These are phyloP conservation scores for Oryzias javanicus DNA, from an alignment of 2,113 vertebrate genomes.

Conservation along the genomic window DNA sequence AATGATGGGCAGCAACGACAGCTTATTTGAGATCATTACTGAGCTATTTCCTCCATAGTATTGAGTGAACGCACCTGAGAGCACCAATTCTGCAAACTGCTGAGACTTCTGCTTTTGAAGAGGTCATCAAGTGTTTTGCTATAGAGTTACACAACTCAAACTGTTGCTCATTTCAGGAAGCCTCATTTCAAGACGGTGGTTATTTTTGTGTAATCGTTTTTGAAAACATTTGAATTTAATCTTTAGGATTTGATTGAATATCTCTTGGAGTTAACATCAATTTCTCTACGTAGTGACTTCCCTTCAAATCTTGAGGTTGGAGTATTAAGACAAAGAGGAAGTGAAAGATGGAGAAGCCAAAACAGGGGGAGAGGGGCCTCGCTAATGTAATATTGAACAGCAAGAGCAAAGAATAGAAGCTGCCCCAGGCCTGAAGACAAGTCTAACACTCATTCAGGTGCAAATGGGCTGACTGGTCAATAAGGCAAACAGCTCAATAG, in stretches of 20 bases:
- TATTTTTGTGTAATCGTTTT: too few relatives aligned
- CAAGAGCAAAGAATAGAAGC: conserved; percentile 55
- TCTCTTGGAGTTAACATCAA: too few relatives aligned
- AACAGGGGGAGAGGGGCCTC: conserved; percentile 37
- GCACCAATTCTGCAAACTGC: background rate
- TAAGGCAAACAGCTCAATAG: conserved; percentile 70
- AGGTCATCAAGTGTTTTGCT: background rate
- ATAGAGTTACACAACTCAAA: too few relatives aligned
- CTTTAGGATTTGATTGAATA: too few relatives aligned
- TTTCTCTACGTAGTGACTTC: too few relatives aligned
- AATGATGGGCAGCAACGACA: background rate
- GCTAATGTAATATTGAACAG: conserved; percentile 67
- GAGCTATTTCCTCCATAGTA: background rate
- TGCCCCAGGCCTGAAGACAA: conserved; percentile 53
- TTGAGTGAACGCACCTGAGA: background rate
- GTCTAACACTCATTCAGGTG: conserved; percentile 67
- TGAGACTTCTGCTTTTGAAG: background rate
- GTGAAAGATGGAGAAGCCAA: conserved; percentile 40
- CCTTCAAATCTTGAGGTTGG: conserved; percentile 21
- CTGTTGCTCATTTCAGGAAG: too few relatives aligned
- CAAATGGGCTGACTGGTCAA: conserved; percentile 65
- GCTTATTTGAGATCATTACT: background rate
- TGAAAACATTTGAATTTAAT: too few relatives aligned
- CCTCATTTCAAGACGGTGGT: too few relatives aligned
- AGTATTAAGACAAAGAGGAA: conserved; percentile 33